These are phyloP conservation scores for Athetis lepigone DNA, from an alignment of 2,888 invertebrate species.

Conservation along the genomic window DNA sequence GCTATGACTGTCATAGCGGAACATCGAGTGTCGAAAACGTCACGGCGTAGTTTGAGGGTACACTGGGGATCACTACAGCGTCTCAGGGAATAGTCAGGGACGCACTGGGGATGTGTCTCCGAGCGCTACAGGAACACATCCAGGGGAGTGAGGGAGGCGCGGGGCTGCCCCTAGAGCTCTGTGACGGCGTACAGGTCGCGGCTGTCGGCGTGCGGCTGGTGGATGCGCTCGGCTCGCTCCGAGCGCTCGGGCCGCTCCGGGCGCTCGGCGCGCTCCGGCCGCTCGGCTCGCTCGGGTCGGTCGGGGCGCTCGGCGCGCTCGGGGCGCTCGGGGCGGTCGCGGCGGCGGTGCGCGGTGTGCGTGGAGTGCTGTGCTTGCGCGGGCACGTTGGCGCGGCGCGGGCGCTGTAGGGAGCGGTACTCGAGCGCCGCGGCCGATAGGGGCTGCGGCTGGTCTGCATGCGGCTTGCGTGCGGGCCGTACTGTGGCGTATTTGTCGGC, in stretches of 20 bases:
- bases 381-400: slow-evolving; percentile 85
- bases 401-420: slow-evolving; percentile 91
- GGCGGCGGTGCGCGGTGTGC: slow-evolving; percentile 90
- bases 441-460: slow-evolving; percentile 85
- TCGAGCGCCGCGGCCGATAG: slow-evolving; percentile 89
- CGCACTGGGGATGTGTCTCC: slow-evolving; percentile 30
- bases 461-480: slow-evolving; percentile 77
- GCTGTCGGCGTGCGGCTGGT: slow-evolving; percentile 73
- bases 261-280: slow-evolving; percentile 90
- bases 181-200: slow-evolving; percentile 94
- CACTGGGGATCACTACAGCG: slow-evolving; percentile 41
- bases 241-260: slow-evolving; percentile 32
- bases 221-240: slow-evolving; percentile 56
- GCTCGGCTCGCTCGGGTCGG: slow-evolving; percentile 92
- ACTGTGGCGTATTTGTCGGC: slow-evolving; percentile 86
- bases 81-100: slow-evolving; percentile 22
- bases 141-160: slow-evolving; percentile 50
- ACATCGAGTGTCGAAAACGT: slow-evolving; percentile 52
- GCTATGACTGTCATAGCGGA: slow-evolving; percentile 51
- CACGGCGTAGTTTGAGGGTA: slow-evolving; percentile 21
- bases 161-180: slow-evolving; percentile 65
- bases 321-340: slow-evolving; percentile 72
- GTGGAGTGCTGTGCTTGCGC: slow-evolving; percentile 68
- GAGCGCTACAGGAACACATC: slow-evolving; percentile 44
- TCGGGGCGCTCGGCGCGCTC: slow-evolving; percentile 72